These are phyloP conservation scores for Castor canadensis DNA, from an alignment of 2,113 vertebrate species.

Conservation along the genomic window DNA sequence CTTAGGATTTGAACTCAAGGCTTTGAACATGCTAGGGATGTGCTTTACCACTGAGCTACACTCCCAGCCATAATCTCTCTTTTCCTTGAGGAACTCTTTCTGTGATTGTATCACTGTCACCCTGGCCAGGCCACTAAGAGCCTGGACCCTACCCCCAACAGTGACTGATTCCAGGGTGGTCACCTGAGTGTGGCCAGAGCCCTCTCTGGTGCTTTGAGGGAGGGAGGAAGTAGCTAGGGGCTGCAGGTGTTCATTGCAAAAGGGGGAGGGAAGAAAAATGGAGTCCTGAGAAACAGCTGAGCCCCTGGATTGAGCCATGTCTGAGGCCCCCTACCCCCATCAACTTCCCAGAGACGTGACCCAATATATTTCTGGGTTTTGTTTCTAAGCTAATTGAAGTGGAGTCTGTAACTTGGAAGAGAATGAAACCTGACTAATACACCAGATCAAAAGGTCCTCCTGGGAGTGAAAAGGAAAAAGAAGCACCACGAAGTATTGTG, in stretches of 20 bases:
- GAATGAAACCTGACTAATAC: conserved; percentile 9
- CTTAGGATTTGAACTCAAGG: background rate
- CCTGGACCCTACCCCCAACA: background rate
- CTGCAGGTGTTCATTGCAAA: background rate
- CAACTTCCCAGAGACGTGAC: background rate
- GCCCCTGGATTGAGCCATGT: background rate
- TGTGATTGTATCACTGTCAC: background rate
- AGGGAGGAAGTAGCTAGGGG: background rate
- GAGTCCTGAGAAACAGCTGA: background rate
- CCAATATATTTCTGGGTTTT: background rate
- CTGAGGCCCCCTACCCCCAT: background rate
- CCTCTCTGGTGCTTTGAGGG: background rate
- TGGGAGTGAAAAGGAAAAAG: background rate
- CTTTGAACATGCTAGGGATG: background rate
- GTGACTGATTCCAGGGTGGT: background rate
- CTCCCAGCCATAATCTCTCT: background rate
- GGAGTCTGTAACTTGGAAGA: background rate
- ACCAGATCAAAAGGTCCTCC: background rate
- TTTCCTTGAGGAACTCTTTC: background rate
- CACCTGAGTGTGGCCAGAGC: background rate
- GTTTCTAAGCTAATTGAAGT: conserved; percentile 22
- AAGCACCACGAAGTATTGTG: background rate
- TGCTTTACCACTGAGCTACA: background rate
- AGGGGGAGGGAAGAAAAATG: background rate
- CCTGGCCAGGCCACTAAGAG: background rate